phyloP scores from a whole-genome alignment of 2,797 vertebrate genomes.

The Australoheros facetus region DNA sequence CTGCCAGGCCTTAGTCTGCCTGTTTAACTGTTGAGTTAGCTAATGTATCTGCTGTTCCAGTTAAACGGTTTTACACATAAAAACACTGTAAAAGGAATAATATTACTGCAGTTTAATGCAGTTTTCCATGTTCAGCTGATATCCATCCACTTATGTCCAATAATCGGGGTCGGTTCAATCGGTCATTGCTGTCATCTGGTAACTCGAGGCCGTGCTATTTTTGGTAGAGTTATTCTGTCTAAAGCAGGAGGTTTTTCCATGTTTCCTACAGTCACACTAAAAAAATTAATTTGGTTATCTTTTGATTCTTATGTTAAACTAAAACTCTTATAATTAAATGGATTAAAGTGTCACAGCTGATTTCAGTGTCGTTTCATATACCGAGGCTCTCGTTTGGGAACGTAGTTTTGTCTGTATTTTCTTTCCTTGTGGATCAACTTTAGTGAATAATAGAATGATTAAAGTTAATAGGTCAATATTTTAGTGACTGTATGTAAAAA shows the following conservation, averaged over 20 bases:
- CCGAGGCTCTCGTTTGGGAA: too few relatives aligned
- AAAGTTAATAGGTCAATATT: not conserved
- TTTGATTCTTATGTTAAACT: not conserved
- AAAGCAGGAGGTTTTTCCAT: too few relatives aligned
- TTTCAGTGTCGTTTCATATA: too few relatives aligned
- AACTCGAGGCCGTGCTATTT: too few relatives aligned
- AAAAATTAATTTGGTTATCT: not conserved
- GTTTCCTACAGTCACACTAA: not conserved
- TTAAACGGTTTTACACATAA: not conserved
- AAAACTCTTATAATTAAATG: not conserved
- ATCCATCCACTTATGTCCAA: not conserved
- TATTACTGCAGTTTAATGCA: not conserved
- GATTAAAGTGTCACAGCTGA: not conserved
- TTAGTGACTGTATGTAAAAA: not conserved
- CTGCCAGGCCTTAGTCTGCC: too few relatives aligned
- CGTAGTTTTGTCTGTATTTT: too few relatives aligned
- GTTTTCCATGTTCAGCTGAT: not conserved
- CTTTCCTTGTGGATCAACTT: not conserved
- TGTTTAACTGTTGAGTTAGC: not conserved
- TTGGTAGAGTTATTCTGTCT: too few relatives aligned
- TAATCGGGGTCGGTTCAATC: too few relatives aligned
- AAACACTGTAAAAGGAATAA: not conserved
- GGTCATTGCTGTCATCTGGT: too few relatives aligned
- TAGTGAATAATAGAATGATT: not conserved
- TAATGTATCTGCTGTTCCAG: not conserved